Evolutionary conservation across 2,113 vertebrate species (phyloP).

Genomic region (Atlantisia rogersi): DNA sequence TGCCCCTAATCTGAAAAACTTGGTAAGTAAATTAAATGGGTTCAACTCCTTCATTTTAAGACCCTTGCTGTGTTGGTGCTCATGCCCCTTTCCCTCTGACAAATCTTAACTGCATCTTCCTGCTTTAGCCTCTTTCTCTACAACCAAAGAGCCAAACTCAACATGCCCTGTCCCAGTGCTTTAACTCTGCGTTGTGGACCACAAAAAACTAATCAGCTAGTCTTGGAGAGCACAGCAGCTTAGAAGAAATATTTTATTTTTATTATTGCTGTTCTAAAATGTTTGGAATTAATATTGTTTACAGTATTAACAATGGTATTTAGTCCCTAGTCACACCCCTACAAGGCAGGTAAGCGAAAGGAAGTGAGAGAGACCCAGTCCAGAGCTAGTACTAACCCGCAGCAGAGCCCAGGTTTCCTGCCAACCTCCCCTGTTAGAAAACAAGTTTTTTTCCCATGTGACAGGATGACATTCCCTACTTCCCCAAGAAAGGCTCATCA

Average conservation of each 20-base stretch:
- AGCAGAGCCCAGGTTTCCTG: background rate
- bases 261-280: background rate
- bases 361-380: background rate
- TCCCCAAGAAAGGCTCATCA: background rate
- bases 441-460: fast-evolving
- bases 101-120: background rate
- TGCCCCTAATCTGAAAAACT: background rate
- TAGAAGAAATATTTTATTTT: background rate
- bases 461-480: background rate
- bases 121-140: background rate
- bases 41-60: background rate
- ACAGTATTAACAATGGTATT: background rate
- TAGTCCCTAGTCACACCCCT: background rate
- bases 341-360: background rate
- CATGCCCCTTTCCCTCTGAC: background rate
- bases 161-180: background rate
- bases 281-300: background rate
- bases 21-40: background rate
- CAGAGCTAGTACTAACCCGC: background rate
- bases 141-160: background rate
- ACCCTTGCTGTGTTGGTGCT: background rate
- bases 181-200: background rate
- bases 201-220: background rate
- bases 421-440: background rate
- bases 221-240: background rate